Evolutionary conservation across 2,113 vertebrate species (phyloP).

Genomic region (Thunnus thynnus): DNA sequence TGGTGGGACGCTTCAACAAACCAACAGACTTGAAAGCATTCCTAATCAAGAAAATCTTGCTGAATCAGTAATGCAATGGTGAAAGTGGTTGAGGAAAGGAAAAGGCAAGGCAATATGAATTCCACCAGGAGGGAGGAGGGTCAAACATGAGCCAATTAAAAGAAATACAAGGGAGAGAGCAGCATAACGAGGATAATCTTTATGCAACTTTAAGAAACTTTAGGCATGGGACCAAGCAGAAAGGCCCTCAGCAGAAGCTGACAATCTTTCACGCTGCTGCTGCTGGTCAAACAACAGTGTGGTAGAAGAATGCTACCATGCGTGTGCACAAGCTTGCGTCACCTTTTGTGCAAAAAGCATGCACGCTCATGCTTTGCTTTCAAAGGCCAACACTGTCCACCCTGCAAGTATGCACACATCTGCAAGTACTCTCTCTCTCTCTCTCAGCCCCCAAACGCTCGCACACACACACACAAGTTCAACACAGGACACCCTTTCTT

Average conservation of each 20-base stretch:
- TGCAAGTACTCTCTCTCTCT: conserved; percentile 27
- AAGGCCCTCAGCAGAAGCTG: conserved; percentile 23
- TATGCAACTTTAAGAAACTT: too few relatives aligned
- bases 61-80: not conserved
- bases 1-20: conserved; percentile 7
- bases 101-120: conserved; percentile 16
- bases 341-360: conserved; percentile 67
- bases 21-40: not conserved
- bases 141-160: conserved; percentile 7
- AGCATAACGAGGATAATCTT: not conserved
- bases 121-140: conserved; percentile 14
- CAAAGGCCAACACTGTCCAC: conserved; percentile 58
- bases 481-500: conserved; percentile 39
- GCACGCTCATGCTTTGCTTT: conserved; percentile 59
- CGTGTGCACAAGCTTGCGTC: conserved; percentile 61
- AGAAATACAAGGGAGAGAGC: conserved; percentile 8
- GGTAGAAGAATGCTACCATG: conserved; percentile 44
- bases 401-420: conserved; percentile 65
- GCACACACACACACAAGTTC: conserved; percentile 33
- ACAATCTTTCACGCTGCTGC: conserved; percentile 18
- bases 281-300: conserved; percentile 45
- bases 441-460: not conserved
- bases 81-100: not conserved
- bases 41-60: not conserved
- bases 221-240: conserved; percentile 3